These are phyloP conservation scores for Diglossa cyanea DNA, from an alignment of 2,797 vertebrate species.

Conservation along the genomic window DNA sequence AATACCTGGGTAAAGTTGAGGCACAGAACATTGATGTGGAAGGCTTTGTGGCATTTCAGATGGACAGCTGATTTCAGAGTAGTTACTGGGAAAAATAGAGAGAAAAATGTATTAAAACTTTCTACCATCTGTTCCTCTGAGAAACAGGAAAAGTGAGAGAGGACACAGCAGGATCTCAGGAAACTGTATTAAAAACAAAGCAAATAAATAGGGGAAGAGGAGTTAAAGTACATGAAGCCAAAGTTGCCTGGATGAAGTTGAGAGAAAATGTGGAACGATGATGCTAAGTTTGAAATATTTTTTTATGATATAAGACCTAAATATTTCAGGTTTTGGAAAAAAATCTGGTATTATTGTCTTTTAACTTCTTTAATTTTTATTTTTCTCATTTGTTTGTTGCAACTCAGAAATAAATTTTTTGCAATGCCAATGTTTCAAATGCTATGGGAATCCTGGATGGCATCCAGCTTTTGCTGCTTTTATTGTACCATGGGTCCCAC, in stretches of 20 bases:
- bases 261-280: not conserved
- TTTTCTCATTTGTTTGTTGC: not conserved
- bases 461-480: constrained; percentile 13
- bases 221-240: not conserved
- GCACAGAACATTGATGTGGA: not conserved
- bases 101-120: not conserved
- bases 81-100: not conserved
- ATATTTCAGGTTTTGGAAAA: not conserved
- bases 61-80: not conserved
- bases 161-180: not conserved
- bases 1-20: not conserved
- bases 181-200: not conserved
- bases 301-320: not conserved
- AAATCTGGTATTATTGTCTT: not conserved
- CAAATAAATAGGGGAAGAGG: not conserved
- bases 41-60: not conserved
- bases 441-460: not conserved
- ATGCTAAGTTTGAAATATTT: not conserved
- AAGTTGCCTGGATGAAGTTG: not conserved
- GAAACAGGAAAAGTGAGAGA: not conserved
- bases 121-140: not conserved
- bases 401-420: not conserved
- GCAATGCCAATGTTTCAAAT: not conserved
- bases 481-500: not conserved
- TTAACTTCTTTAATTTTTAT: not conserved